Evolutionary conservation across 2,888 invertebrate genomes (phyloP).

Genomic region (Resseliella maxima): DNA sequence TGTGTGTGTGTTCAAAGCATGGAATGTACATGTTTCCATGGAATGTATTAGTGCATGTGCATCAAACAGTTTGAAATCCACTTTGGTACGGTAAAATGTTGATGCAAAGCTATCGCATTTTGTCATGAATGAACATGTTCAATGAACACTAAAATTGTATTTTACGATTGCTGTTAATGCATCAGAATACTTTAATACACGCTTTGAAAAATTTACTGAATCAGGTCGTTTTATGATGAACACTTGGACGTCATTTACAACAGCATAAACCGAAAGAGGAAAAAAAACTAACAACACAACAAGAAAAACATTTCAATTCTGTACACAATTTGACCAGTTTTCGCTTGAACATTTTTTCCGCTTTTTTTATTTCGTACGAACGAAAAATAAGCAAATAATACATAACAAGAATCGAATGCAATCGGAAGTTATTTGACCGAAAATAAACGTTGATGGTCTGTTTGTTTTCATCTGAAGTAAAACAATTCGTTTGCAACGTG

Average conservation of each 20-base stretch:
- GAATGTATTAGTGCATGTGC: not conserved
- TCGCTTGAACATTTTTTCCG: too few species aligned
- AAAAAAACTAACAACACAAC: too few species aligned
- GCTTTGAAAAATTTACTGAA: constrained; percentile 35
- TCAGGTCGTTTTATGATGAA: constrained; percentile 15
- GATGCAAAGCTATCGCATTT: constrained; percentile 41
- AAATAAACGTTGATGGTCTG: not conserved
- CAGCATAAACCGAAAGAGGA: not conserved
- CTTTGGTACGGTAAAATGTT: not conserved
- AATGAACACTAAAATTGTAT: constrained; percentile 37
- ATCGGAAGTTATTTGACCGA: not conserved
- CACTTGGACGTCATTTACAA: not conserved
- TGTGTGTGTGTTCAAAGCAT: not conserved
- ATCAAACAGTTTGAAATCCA: not conserved
- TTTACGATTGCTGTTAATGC: constrained; percentile 39
- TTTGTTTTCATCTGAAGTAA: not conserved
- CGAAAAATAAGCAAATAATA: not conserved
- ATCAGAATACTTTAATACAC: not conserved
- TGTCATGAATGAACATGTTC: constrained; percentile 37
- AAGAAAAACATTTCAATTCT: too few species aligned
- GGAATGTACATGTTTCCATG: not conserved
- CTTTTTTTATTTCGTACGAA: too few species aligned
- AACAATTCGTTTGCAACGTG: not conserved
- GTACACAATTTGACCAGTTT: too few species aligned
- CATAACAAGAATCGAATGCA: not conserved